Percentiles rank a stretch among this genome's conserved stretches.
These are phyloP conservation scores for Dendropsophus ebraccatus DNA, from an alignment of 2,113 vertebrate genomes.

Conservation along the genomic window DNA sequence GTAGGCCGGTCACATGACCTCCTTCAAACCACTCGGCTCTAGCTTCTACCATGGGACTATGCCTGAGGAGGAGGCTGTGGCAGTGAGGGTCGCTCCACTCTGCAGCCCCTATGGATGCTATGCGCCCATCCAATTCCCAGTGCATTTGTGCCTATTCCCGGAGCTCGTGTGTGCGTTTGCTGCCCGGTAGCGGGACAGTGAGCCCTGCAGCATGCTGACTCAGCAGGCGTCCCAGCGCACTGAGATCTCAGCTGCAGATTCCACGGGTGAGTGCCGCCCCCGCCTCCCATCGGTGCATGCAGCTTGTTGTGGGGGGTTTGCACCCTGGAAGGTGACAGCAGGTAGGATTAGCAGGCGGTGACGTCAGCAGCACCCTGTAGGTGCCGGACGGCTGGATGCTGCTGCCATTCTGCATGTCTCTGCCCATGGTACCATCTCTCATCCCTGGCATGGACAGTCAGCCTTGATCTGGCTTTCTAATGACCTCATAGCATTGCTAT, in stretches of 20 bases:
- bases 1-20: background rate
- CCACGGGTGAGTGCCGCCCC: conserved; percentile 41
- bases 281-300: background rate
- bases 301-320: background rate
- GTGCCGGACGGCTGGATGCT: too few species aligned
- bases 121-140: conserved; percentile 25
- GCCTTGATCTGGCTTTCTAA: background rate
- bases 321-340: background rate
- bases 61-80: conserved; percentile 1
- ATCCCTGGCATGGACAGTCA: background rate
- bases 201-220: conserved; percentile 53
- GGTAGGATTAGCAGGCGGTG: background rate
- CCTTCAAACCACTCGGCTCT: background rate
- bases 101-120: conserved; percentile 43
- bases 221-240: conserved; percentile 49
- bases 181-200: conserved; percentile 26
- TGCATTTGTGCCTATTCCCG: background rate
- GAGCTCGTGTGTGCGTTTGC: background rate
- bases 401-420: too few species aligned
- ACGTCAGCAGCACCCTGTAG: conserved; percentile 33
- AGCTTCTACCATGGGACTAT: conserved; percentile 9
- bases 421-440: background rate
- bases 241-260: conserved; percentile 50
- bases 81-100: conserved; percentile 51
- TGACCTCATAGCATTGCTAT: background rate